Evolutionary conservation across 2,888 invertebrate genomes (phyloP).

Genomic region (Platypus cylindrus): DNA sequence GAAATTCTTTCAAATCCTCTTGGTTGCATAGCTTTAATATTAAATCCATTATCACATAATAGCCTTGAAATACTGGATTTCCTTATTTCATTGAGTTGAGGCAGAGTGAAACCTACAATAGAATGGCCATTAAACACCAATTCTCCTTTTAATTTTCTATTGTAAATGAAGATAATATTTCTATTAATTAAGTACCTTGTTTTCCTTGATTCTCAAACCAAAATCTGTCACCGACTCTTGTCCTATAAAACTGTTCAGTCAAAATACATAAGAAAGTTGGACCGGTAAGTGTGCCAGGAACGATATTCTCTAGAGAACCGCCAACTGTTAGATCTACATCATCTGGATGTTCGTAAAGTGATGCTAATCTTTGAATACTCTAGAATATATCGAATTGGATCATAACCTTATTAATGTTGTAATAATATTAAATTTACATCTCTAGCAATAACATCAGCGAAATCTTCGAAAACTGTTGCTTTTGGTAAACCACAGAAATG

Average conservation of each 20-base stretch:
- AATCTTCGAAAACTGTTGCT: constrained; percentile 56
- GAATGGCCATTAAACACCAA: too few relatives aligned
- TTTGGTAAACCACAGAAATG: constrained; percentile 61
- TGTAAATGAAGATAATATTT: too few relatives aligned
- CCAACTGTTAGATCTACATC: constrained; percentile 83
- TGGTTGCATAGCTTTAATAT: constrained; percentile 52
- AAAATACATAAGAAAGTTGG: constrained; percentile 83
- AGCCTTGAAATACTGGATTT: constrained; percentile 65
- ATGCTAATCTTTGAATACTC: constrained; percentile 52
- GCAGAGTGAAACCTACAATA: constrained; percentile 21
- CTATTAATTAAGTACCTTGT: constrained; percentile 19
- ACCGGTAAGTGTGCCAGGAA: constrained; percentile 66
- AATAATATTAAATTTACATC: constrained; percentile 38
- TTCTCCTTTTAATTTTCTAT: too few relatives aligned
- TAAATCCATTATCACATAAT: constrained; percentile 68
- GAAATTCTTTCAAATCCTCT: constrained; percentile 55
- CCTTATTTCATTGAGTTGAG: constrained; percentile 63
- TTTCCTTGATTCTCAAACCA: constrained; percentile 63
- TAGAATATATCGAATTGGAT: constrained; percentile 21
- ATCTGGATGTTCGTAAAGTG: constrained; percentile 55
- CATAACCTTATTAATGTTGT: background rate
- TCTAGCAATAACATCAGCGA: constrained; percentile 50
- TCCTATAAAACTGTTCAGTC: constrained; percentile 75
- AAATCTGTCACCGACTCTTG: constrained; percentile 74
- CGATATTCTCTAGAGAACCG: constrained; percentile 64